Conservation (phyloP, 2,113 vertebrate species). For the Chionis minor region DNA sequence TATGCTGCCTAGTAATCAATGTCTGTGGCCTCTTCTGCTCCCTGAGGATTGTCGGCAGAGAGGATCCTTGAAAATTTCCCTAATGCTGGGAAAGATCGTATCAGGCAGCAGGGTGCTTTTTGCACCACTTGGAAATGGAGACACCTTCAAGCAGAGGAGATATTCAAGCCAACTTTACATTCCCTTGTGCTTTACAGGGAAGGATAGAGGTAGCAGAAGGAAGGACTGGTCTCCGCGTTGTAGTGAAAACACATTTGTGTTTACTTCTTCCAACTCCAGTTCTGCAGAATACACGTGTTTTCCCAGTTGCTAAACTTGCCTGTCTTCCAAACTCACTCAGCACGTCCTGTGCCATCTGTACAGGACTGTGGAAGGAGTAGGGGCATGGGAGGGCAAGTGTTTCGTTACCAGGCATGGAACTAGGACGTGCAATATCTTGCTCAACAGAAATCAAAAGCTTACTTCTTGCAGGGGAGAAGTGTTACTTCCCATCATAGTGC, state of each 20-base stretch:
- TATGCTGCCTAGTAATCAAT: background rate
- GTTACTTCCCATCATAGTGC: background rate
- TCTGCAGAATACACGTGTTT: background rate
- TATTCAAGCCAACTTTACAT: background rate
- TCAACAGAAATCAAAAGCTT: background rate
- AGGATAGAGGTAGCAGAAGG: background rate
- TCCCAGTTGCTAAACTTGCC: background rate
- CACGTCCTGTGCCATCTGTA: background rate
- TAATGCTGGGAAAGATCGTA: background rate
- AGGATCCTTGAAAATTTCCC: background rate
- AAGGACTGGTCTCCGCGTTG: background rate
- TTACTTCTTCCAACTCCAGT: background rate
- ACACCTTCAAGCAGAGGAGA: background rate
- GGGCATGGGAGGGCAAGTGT: background rate
- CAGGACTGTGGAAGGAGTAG: background rate
- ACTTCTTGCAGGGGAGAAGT: background rate
- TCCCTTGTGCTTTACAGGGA: background rate
- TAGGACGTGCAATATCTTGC: background rate
- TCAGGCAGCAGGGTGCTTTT: background rate
- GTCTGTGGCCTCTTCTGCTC: background rate
- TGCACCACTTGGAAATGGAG: background rate
- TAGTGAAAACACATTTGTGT: background rate
- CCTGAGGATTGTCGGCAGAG: background rate
- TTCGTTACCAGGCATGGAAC: rapidly evolving
- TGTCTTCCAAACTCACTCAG: background rate